Base-by-base conservation (phyloP, 2,113 vertebrate species). In the Microtus pennsylvanicus region DNA sequence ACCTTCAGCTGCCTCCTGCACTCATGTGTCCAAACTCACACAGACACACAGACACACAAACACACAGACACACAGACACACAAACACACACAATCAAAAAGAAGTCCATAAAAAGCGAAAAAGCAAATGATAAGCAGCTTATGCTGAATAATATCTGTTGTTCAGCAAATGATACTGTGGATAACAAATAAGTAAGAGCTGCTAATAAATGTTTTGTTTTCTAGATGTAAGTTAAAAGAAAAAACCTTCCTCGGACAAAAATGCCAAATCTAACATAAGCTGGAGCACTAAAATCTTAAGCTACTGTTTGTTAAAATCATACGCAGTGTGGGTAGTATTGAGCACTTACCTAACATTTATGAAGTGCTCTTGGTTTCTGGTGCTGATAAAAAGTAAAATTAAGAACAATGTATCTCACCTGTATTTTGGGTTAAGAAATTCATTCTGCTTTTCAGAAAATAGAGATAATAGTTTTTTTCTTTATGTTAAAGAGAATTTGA, bases 181-280 rank as follows among this genome's bases (percentile, higher is more conserved):
- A 22, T 76, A 78, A 30, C 22, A 89, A 74, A 61, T 26, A 24
- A 74, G 22, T 55, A 69, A 83, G 28, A 81, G 28, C 42, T 47
- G 58, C 35, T 58, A 87, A 90, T n/a, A 83, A 89, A 81, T 35
- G 28, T 77, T 94, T 63, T 85, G 8, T 50, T 94, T 95, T 47
- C 16, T 61, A 61, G 0, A 1, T 70, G 19, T 87, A 85, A 63
- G 76, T 55, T 55, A 55, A 63, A 50, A 61, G 90, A 35, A 26
- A 42, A 26, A 42, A 9, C 11, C 50, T 63, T 76, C 55, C 24
- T 95, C 30, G 35, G 8, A 63, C 45, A 69, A 0, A 75, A 35
- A 83, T n/a, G 50, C 47, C 30, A 19, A 87, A 7, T 35, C 8
- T 47, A 21, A 26, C 17, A 69, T 14, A 82, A 67, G 30, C 9